A percentile compares a stretch with the other conserved stretches of the same genome.
phyloP scores from a whole-genome alignment of 2,113 vertebrate species.

The Nannospalax galili region DNA sequence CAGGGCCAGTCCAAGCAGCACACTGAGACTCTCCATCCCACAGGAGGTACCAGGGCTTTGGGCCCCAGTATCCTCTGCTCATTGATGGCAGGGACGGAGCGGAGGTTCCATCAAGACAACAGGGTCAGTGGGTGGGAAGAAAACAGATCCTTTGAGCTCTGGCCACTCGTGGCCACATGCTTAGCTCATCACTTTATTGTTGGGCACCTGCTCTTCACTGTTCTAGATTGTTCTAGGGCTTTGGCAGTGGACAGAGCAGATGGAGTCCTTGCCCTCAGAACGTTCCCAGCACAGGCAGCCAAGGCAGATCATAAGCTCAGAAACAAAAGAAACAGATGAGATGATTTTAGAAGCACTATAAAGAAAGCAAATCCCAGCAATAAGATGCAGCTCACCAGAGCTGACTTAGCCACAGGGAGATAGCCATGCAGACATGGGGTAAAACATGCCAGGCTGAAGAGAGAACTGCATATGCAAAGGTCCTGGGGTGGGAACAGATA shows the following conservation, averaged over 20 bases:
- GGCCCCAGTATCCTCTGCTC: neutral
- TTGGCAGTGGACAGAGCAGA: neutral
- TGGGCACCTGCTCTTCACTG: neutral
- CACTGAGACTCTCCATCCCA: neutral
- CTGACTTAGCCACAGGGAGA: neutral
- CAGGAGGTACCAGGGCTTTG: rapidly evolving
- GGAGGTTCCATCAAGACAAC: too few relatives aligned
- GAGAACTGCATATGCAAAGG: neutral
- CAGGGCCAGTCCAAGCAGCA: neutral
- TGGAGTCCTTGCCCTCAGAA: neutral
- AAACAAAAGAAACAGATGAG: neutral
- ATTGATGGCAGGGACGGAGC: neutral
- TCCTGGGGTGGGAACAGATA: neutral
- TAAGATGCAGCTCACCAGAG: rapidly evolving
- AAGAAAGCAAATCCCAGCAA: neutral
- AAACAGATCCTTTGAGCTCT: neutral
- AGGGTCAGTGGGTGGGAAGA: neutral
- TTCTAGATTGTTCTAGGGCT: neutral
- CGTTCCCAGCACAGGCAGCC: neutral
- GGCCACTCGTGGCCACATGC: rapidly evolving
- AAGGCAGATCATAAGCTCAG: neutral
- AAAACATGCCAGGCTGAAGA: neutral
- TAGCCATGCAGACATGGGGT: too few relatives aligned
- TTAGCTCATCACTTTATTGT: too few relatives aligned
- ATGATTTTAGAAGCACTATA: neutral